Conservation (phyloP, 2,888 invertebrate genomes). For the Ypsolopha scabrella region DNA sequence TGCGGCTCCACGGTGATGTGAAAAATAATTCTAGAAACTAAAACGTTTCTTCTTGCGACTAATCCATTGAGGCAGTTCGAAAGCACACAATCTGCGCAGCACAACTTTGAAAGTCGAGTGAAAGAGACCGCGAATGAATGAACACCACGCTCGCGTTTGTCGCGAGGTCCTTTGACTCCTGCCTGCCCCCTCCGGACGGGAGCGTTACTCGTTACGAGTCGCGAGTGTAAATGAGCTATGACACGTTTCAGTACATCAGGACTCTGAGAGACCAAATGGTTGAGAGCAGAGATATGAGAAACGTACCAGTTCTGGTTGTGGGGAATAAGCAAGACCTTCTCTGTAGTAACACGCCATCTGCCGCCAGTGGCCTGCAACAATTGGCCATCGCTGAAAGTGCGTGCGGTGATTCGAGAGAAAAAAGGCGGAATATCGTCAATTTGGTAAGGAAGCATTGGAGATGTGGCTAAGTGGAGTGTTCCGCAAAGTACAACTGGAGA, state of each 20-base stretch:
- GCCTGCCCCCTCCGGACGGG: no score
- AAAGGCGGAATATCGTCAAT: constrained; percentile 85
- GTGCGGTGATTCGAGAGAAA: constrained; percentile 58
- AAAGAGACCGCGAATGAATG: no score
- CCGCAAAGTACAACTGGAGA: constrained; percentile 93
- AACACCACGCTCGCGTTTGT: no score
- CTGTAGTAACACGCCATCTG: constrained; percentile 61
- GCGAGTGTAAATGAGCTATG: no score
- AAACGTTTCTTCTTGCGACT: no score
- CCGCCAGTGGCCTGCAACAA: constrained; percentile 50
- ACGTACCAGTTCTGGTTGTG: constrained; percentile 89
- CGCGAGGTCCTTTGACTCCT: no score
- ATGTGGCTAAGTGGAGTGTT: constrained; percentile 94
- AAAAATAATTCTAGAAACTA: no score
- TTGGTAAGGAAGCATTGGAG: constrained; percentile 96
- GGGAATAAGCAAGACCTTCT: constrained; percentile 93
- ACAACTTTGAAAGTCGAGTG: no score
- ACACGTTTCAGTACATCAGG: constrained; percentile 91
- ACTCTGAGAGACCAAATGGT: constrained; percentile 93
- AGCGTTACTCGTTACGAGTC: no score
- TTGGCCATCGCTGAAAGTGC: constrained; percentile 59
- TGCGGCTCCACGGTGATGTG: no score
- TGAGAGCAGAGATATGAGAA: constrained; percentile 90
- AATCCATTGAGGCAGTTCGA: no score
- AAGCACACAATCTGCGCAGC: no score